These are phyloP conservation scores for Phocides pigmalion DNA, from an alignment of 1,140 invertebrate species.

Conservation along the genomic window DNA sequence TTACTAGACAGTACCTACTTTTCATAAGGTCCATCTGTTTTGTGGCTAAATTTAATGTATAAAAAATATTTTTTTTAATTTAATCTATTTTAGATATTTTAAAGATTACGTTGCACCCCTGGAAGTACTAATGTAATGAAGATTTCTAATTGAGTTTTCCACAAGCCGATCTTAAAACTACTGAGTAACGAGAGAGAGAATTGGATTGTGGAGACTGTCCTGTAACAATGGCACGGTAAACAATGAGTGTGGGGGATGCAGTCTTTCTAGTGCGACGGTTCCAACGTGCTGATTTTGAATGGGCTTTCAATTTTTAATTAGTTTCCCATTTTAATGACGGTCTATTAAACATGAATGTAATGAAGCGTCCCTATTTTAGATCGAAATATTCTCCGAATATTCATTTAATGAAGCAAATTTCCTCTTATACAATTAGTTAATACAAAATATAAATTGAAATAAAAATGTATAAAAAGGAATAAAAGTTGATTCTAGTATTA, in stretches of 20 bases:
- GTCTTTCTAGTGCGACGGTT: conserved; percentile 14
- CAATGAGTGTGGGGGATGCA: conserved; percentile 11
- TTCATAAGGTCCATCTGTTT: no score
- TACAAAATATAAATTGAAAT: no score
- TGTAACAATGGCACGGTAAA: conserved; percentile 25
- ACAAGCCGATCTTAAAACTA: conserved; percentile 16
- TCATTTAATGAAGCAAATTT: no score
- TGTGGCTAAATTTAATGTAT: no score
- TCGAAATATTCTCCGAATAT: no score
- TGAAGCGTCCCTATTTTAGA: no score
- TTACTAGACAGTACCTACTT: no score
- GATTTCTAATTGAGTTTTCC: conserved; percentile 19
- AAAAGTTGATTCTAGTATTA: no score
- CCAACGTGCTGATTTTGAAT: conserved; percentile 18
- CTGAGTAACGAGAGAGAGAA: conserved; percentile 15
- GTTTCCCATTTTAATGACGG: conserved; percentile 9
- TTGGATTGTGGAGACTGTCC: conserved; percentile 13
- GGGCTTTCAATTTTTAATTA: conserved; percentile 12
- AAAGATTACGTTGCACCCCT: not conserved
- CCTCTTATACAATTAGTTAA: no score
- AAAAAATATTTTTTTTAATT: no score
- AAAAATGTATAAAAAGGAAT: no score
- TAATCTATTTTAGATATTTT: no score
- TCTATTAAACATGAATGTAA: not conserved
- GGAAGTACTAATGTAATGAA: conserved; percentile 16